phyloP scores from a whole-genome alignment of 1,140 invertebrate genomes.

The Eurytemora carolleeae region DNA sequence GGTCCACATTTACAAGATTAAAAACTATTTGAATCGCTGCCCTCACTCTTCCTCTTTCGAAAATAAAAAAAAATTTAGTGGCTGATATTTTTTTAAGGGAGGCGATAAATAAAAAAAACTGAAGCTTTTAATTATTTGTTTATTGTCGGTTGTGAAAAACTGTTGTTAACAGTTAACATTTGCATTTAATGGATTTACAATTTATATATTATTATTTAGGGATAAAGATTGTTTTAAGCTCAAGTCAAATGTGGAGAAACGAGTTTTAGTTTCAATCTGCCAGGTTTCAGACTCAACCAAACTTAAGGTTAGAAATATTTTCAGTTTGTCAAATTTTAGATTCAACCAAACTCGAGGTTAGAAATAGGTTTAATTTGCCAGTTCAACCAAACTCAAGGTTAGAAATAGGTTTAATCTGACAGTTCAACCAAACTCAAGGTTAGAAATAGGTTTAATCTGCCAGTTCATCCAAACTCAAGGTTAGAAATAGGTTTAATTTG shows the following conservation, averaged over 20 bases:
- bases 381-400: constrained; percentile 17
- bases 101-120: too few species aligned
- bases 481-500: background rate
- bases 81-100: too few species aligned
- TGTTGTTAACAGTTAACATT: too few species aligned
- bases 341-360: constrained; percentile 16
- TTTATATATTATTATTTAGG: constrained; percentile 71
- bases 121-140: too few species aligned
- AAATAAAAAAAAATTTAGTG: too few species aligned
- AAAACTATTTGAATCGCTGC: too few species aligned
- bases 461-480: constrained; percentile 17
- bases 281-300: constrained; percentile 37
- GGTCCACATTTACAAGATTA: too few species aligned
- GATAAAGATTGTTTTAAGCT: constrained; percentile 82
- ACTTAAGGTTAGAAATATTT: background rate
- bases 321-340: constrained; percentile 36
- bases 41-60: too few species aligned
- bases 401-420: background rate
- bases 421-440: constrained; percentile 17
- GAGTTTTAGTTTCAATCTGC: constrained; percentile 69
- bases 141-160: too few species aligned
- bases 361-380: background rate
- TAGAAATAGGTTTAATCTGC: background rate
- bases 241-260: constrained; percentile 67
- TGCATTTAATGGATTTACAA: too few species aligned